These are phyloP conservation scores for Campylomormyrus numenius DNA, from an alignment of 2,113 vertebrate genomes.

Conservation along the genomic window DNA sequence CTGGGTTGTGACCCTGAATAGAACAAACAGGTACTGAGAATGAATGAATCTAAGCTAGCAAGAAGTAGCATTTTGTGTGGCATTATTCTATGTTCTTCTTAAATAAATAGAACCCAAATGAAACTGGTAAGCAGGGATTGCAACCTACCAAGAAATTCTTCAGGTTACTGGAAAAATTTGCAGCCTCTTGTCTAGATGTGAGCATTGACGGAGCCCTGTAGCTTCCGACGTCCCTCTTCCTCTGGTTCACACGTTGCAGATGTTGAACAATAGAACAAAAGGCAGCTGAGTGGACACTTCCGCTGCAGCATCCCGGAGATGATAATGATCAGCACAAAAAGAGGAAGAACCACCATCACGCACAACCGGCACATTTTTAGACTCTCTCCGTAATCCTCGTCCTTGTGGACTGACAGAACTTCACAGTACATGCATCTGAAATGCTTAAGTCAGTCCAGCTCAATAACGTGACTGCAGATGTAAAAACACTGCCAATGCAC, in stretches of 20 bases:
- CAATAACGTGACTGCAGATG: neutral
- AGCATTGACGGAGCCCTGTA: neutral
- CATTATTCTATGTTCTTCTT: neutral
- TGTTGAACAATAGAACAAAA: neutral
- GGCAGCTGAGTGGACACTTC: neutral
- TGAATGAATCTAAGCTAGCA: neutral
- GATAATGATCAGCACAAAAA: neutral
- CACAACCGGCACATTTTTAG: neutral
- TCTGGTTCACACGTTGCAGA: neutral
- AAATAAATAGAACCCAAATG: neutral
- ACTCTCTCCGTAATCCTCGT: neutral
- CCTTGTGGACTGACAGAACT: neutral
- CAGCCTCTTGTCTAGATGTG: neutral
- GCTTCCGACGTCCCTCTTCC: neutral
- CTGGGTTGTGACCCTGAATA: neutral
- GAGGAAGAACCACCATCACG: neutral
- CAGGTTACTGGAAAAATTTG: neutral
- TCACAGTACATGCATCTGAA: neutral
- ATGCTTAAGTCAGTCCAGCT: neutral
- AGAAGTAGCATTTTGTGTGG: neutral
- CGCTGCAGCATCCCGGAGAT: neutral
- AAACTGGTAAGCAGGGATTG: neutral
- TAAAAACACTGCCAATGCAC: neutral
- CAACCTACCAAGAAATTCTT: neutral
- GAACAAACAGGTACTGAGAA: neutral